A percentile compares a stretch with the other conserved stretches of the same genome.
Evolutionary conservation across 2,113 vertebrate genomes (phyloP).

Genomic region (Syngnathus typhle): DNA sequence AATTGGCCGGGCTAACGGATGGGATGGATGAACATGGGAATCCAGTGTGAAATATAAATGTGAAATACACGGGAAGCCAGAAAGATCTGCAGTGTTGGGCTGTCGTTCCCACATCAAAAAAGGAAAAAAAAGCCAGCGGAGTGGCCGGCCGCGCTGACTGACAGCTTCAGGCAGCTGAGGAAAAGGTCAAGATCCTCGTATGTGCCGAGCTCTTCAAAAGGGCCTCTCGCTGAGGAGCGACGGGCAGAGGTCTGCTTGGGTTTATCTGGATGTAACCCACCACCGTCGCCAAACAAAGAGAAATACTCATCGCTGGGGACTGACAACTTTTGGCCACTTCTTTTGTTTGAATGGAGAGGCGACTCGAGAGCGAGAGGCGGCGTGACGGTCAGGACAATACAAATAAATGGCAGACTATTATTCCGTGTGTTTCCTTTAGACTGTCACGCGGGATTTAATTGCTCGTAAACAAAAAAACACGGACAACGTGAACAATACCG

Average conservation of each 20-base stretch:
- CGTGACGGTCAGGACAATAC: neutral
- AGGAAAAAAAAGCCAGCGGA: neutral
- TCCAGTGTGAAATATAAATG: neutral
- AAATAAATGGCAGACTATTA: neutral
- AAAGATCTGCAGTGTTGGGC: neutral
- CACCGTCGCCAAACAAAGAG: neutral
- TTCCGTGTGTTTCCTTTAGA: neutral
- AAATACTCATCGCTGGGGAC: neutral
- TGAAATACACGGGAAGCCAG: neutral
- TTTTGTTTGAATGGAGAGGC: neutral
- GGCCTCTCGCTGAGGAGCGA: neutral
- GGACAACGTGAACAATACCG: neutral
- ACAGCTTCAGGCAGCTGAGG: neutral
- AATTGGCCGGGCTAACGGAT: neutral
- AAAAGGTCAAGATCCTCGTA: constrained; percentile 4
- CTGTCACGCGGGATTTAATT: neutral
- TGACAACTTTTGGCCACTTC: neutral
- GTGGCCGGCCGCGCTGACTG: neutral
- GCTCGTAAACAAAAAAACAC: neutral
- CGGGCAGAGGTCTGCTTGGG: neutral
- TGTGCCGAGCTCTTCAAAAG: neutral
- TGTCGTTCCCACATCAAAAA: neutral
- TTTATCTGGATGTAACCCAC: neutral
- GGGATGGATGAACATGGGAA: neutral
- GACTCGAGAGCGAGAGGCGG: neutral